Conservation (phyloP, 2,888 invertebrate species). For the Neria commutata region DNA sequence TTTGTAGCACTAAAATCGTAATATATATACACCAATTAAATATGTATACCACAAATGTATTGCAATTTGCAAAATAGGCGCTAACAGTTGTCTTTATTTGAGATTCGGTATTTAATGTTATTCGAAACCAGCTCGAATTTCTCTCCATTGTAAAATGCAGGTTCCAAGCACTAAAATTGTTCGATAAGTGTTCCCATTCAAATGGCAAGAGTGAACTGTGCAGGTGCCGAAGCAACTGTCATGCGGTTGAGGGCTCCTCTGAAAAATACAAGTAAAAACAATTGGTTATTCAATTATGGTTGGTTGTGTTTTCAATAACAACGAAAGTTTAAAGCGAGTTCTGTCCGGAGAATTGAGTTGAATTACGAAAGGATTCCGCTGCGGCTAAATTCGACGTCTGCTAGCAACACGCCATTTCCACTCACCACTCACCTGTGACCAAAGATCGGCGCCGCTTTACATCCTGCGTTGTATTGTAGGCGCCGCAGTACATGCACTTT, state of each 20-base stretch:
- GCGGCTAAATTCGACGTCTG: too few species aligned
- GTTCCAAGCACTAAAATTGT: not conserved
- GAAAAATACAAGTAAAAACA: conserved; percentile 8
- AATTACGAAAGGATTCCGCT: too few species aligned
- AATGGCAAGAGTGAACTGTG: conserved; percentile 10
- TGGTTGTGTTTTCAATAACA: conserved; percentile 2
- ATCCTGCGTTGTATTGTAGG: conserved; percentile 86
- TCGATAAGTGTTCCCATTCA: too few species aligned
- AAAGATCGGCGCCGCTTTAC: conserved; percentile 57
- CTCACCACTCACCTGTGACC: conserved; percentile 42
- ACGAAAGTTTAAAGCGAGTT: not conserved
- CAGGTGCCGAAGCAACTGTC: conserved; percentile 29
- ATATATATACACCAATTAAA: too few species aligned
- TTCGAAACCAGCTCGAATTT: conserved; percentile 56
- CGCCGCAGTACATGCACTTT: conserved; percentile 86
- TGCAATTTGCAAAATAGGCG: not conserved
- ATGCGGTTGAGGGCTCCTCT: conserved; percentile 57
- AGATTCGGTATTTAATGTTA: too few species aligned
- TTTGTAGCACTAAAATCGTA: too few species aligned
- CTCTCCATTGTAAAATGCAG: not conserved
- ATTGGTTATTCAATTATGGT: not conserved
- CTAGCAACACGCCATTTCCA: too few species aligned
- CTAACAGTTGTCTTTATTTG: conserved; percentile 3
- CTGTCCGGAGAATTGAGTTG: too few species aligned
- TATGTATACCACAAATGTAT: too few species aligned